Percentiles rank a stretch among this genome's conserved stretches.
These are phyloP conservation scores for Acanthoscelides obtectus DNA, from an alignment of 2,888 invertebrate genomes.

Conservation along the genomic window DNA sequence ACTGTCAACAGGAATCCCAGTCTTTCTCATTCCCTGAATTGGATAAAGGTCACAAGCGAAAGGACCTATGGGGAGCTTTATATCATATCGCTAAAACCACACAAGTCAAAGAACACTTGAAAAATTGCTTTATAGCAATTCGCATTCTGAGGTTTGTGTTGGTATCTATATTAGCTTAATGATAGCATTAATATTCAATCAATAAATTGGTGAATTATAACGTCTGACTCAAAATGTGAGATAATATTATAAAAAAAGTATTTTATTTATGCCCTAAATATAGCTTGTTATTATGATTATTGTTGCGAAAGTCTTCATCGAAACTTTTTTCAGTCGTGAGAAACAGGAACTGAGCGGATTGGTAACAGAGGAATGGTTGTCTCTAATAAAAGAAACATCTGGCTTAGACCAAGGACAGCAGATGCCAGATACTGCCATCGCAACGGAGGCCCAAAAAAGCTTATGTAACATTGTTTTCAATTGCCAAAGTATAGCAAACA, in stretches of 20 bases:
- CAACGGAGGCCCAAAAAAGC: slow-evolving; percentile 79
- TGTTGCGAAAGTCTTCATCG: not conserved
- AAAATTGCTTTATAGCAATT: slow-evolving; percentile 56
- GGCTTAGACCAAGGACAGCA: slow-evolving; percentile 49
- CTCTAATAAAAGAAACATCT: slow-evolving; percentile 62
- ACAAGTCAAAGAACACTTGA: slow-evolving; percentile 47
- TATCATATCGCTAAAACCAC: slow-evolving; percentile 55
- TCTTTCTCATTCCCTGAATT: slow-evolving; percentile 53
- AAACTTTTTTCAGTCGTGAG: slow-evolving; percentile 61
- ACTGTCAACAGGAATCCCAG: slow-evolving; percentile 50
- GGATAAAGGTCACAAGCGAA: slow-evolving; percentile 48
- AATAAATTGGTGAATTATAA: no score
- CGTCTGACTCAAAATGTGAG: no score
- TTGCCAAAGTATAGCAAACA: slow-evolving; percentile 57
- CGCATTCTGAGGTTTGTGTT: slow-evolving; percentile 60
- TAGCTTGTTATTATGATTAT: slow-evolving; percentile 9
- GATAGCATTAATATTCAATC: no score
- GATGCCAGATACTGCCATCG: slow-evolving; percentile 49
- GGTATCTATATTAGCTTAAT: not conserved
- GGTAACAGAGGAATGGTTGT: slow-evolving; percentile 64
- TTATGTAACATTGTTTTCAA: slow-evolving; percentile 86
- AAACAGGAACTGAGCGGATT: slow-evolving; percentile 66
- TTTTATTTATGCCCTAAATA: no score
- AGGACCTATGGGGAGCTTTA: slow-evolving; percentile 58
- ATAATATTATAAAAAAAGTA: no score